Base-by-base conservation (phyloP, 1,140 invertebrate genomes). In the Leptopilina clavipes region DNA sequence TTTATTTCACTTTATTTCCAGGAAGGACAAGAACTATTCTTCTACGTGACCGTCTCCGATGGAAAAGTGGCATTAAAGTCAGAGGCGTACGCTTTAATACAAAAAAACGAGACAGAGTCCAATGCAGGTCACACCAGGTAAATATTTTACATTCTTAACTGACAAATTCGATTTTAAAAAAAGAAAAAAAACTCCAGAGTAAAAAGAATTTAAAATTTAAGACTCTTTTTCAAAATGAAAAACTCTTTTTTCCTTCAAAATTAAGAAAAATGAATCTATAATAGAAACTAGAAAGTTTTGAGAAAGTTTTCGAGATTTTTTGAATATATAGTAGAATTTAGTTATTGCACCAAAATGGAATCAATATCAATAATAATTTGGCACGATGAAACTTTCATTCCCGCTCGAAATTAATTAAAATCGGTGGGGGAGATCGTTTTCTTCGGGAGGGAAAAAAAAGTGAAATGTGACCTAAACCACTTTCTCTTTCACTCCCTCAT, bases 21-120 rank as follows among this genome's bases (percentile, higher is more conserved):
- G 94, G 93, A 90, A 79, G 94, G 94, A 14, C 90, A 94, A 84
- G 92, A 94, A 74, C 91, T 95, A 77, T 93, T 93, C 79, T 87
- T 95, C 1, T 95, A 94, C 85, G 94, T 95, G 52, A 94, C 94
- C 11, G 93, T 93, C 6, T 92, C 91, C 10, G 94, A 95, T 87
- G 94, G 94, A 14, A 88, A 92, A 44, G 86, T 94, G 8, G 92
- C 91, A 18, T 91, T 93, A 3, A 95, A 95, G 87, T 93, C 92
- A n/a, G 94, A 95, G 87, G 94, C 95, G 10, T 93, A 90, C 83
- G 94, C 94, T 8, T 92, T 93, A 75, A 94, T 95, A 79, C 86
- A 83, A 81, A 88, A 86, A 76, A 81, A 83, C 82, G 72, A 77
- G 70, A 44, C 82, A 43, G 17, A 43, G 10, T 71, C 87, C 31